Conservation (phyloP, 2,113 vertebrate genomes). For the Daboia siamensis region DNA sequence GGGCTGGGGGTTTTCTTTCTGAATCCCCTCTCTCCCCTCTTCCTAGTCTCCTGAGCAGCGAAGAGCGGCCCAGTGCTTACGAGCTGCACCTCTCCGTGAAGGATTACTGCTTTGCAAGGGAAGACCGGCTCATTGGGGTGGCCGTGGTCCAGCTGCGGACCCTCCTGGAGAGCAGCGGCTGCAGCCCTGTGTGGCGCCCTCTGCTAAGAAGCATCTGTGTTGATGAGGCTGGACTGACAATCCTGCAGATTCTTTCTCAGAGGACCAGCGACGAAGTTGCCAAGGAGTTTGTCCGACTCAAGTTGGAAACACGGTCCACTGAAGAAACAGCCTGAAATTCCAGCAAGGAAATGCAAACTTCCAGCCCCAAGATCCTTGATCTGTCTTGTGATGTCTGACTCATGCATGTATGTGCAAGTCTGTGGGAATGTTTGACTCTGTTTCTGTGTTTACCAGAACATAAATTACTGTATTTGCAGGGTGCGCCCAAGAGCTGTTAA, state of each 20-base stretch:
- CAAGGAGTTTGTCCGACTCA: conserved; percentile 96
- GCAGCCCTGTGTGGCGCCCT: conserved; percentile 79
- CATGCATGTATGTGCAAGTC: conserved; percentile 95
- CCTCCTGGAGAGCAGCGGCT: conserved; percentile 79
- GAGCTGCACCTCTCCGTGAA: conserved; percentile 95
- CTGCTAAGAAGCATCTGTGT: conserved; percentile 81
- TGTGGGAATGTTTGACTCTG: conserved; percentile 91
- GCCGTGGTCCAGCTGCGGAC: conserved; percentile 87
- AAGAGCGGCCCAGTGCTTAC: conserved; percentile 84
- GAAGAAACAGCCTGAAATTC: conserved; percentile 80
- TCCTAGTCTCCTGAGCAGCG: conserved; percentile 82
- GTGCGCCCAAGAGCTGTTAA: conserved; percentile 81
- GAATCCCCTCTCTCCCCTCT: background rate
- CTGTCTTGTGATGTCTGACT: conserved; percentile 70
- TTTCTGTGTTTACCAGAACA: conserved; percentile 91
- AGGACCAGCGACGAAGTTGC: conserved; percentile 94
- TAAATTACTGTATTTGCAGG: conserved; percentile 81
- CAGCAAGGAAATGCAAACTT: conserved; percentile 14
- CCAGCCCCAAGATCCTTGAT: conserved; percentile 37
- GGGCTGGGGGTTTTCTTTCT: background rate
- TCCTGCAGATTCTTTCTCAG: conserved; percentile 95
- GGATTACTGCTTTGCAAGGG: conserved; percentile 97
- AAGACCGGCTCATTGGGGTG: conserved; percentile 92
- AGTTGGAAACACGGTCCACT: conserved; percentile 86
- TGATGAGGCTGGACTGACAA: conserved; percentile 94